Percentiles rank a stretch among this genome's conserved stretches.
Conservation (phyloP, 2,113 vertebrate species). For the Gopherus evgoodei region DNA sequence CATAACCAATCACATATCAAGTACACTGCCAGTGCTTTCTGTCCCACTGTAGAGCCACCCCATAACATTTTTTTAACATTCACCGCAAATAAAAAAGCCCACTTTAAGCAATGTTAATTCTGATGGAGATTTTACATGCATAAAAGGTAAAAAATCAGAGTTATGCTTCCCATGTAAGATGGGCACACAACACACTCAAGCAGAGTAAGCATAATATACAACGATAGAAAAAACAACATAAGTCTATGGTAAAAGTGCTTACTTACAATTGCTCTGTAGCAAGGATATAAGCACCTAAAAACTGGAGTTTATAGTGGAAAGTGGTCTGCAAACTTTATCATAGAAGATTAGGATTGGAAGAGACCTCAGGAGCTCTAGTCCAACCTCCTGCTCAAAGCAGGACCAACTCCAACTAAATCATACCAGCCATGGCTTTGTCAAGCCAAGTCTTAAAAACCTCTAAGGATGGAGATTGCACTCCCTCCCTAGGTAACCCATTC, state of each 20-base stretch:
- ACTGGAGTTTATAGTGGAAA: neutral
- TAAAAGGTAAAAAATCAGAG: neutral
- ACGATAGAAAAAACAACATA: neutral
- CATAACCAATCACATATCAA: neutral
- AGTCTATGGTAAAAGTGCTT: neutral
- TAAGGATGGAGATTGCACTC: too few species aligned
- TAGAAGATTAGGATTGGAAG: too few species aligned
- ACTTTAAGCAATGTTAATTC: neutral
- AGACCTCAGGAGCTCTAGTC: too few species aligned
- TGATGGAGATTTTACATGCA: neutral
- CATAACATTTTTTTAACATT: neutral
- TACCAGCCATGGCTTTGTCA: too few species aligned
- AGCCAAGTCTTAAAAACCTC: too few species aligned
- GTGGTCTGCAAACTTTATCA: neutral
- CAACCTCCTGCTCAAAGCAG: too few species aligned
- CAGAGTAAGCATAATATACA: neutral
- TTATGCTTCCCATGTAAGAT: neutral
- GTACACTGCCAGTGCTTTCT: neutral
- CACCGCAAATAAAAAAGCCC: neutral
- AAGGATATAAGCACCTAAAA: neutral
- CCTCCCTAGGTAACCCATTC: too few species aligned
- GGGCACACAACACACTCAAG: neutral
- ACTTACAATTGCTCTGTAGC: neutral
- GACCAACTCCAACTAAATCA: too few species aligned
- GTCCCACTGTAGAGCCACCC: neutral